Percentiles rank a stretch among this genome's conserved stretches.
Conservation (phyloP, 2,113 vertebrate species). For the Proterorhinus semilunaris region DNA sequence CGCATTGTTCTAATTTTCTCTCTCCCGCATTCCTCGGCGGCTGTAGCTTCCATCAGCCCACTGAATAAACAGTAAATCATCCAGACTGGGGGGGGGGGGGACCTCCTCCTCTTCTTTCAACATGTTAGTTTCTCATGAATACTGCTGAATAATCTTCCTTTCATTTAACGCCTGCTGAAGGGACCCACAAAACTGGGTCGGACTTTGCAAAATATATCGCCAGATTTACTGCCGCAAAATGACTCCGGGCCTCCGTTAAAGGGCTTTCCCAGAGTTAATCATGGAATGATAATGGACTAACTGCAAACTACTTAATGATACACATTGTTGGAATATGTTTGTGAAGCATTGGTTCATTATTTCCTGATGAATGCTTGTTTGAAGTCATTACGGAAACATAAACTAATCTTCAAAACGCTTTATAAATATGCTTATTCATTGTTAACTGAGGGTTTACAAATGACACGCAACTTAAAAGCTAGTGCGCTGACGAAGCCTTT, state of each 20-base stretch:
- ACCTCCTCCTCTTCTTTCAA: constrained; percentile 40
- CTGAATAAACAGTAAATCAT: constrained; percentile 58
- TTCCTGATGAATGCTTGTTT: no score
- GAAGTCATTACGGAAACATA: no score
- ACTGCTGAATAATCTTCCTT: constrained; percentile 47
- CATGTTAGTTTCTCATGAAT: constrained; percentile 49
- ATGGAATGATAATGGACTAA: not conserved
- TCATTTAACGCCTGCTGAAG: constrained; percentile 14
- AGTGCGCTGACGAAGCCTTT: no score
- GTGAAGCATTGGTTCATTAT: not conserved
- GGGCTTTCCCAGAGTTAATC: not conserved
- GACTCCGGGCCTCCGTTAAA: not conserved
- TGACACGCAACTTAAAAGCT: no score
- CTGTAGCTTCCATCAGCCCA: constrained; percentile 37
- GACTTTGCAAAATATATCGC: not conserved
- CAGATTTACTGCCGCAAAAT: not conserved
- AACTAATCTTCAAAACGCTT: no score
- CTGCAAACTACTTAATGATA: no score
- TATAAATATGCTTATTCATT: no score
- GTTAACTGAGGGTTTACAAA: no score
- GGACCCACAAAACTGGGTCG: not conserved
- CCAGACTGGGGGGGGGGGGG: constrained; percentile 36
- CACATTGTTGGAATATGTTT: no score
- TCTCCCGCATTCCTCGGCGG: constrained; percentile 41
- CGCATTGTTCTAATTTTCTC: constrained; percentile 45